Evolutionary conservation across 2,888 invertebrate genomes (phyloP).

Genomic region (Lamproptera curius): DNA sequence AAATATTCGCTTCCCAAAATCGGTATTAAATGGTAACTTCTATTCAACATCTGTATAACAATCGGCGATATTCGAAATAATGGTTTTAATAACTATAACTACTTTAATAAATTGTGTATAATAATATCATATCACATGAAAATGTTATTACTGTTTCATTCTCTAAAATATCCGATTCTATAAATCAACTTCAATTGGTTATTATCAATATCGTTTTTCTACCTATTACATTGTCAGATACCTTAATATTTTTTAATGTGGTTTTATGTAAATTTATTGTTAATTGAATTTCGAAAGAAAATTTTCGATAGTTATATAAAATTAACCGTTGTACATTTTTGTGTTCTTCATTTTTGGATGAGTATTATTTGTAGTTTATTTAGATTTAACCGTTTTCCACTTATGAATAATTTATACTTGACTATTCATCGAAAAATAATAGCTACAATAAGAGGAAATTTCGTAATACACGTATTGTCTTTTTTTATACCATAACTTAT

Average conservation of each 20-base stretch:
- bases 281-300: too few species aligned
- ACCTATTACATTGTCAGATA: too few species aligned
- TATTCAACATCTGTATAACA: conserved; percentile 57
- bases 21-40: conserved; percentile 10
- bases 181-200: too few species aligned
- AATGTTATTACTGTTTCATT: conserved; percentile 45
- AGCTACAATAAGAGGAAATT: conserved; percentile 59
- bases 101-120: conserved; percentile 73
- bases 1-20: not conserved
- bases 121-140: conserved; percentile 76
- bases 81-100: conserved; percentile 53
- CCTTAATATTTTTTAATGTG: too few species aligned
- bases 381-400: not conserved
- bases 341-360: too few species aligned
- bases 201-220: too few species aligned
- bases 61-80: conserved; percentile 52
- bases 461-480: conserved; percentile 72
- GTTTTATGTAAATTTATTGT: too few species aligned
- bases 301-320: too few species aligned
- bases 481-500: conserved; percentile 53
- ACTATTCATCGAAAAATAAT: conserved; percentile 30
- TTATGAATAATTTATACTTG: conserved; percentile 6
- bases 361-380: too few species aligned
- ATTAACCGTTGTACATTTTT: too few species aligned
- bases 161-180: conserved; percentile 19